phyloP scores from a whole-genome alignment of 2,113 vertebrate species.

The Oncorhynchus keta region DNA sequence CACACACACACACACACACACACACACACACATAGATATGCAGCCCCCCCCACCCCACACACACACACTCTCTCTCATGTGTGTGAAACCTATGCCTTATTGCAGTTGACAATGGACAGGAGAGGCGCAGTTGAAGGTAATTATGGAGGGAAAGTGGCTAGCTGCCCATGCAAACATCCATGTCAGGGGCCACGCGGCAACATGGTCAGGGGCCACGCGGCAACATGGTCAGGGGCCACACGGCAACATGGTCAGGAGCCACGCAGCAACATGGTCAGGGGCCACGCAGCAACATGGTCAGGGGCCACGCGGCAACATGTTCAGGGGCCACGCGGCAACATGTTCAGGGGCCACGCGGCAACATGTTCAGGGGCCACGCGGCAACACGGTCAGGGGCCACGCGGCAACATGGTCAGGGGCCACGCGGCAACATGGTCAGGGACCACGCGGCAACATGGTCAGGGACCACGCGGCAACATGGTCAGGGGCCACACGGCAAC shows the following conservation, averaged over 20 bases:
- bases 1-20: too few species aligned
- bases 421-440: too few species aligned
- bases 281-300: too few species aligned
- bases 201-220: too few species aligned
- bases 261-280: too few species aligned
- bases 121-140: conserved; percentile 61
- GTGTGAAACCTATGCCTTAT: conserved; percentile 48
- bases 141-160: conserved; percentile 69
- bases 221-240: too few species aligned
- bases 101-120: conserved; percentile 68
- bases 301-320: too few species aligned
- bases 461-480: conserved; percentile 49
- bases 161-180: conserved; percentile 69
- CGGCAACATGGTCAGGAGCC: too few species aligned
- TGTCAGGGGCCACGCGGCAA: conserved; percentile 16
- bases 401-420: conserved; percentile 50
- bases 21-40: conserved; percentile 1
- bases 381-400: conserved; percentile 35
- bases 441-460: conserved; percentile 48
- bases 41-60: neutral
- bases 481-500: too few species aligned
- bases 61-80: neutral
- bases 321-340: too few species aligned
- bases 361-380: conserved; percentile 56
- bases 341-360: conserved; percentile 33